phyloP scores from a whole-genome alignment of 2,888 invertebrate genomes.

The Deilephila elpenor region DNA sequence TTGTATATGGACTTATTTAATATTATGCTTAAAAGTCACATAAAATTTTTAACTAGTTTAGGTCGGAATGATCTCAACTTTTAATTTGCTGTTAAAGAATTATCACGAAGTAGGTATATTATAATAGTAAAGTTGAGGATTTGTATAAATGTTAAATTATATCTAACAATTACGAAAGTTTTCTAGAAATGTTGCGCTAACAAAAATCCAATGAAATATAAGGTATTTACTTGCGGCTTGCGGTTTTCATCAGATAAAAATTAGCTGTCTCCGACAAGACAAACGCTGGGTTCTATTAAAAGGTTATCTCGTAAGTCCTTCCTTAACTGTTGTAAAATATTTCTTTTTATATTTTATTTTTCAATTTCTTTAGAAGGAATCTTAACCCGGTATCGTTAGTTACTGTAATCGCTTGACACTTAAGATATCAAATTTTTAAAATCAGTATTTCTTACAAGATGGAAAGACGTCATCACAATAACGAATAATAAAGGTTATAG shows the following conservation, averaged over 20 bases:
- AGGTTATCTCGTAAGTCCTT: not conserved
- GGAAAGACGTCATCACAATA: too few relatives aligned
- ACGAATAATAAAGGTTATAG: too few relatives aligned
- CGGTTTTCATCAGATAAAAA: not conserved
- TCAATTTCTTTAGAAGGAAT: not conserved
- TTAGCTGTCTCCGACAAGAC: slow-evolving; percentile 6
- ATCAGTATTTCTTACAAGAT: too few relatives aligned
- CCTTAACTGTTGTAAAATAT: not conserved
- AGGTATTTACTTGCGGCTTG: not conserved
- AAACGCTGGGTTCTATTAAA: not conserved
- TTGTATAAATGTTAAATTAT: too few relatives aligned
- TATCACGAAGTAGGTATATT: too few relatives aligned
- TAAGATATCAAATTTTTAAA: too few relatives aligned
- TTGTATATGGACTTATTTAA: not conserved
- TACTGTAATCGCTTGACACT: too few relatives aligned
- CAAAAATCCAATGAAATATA: not conserved
- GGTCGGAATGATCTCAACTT: too few relatives aligned
- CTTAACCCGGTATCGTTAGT: too few relatives aligned
- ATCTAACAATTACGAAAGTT: not conserved
- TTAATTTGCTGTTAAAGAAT: too few relatives aligned
- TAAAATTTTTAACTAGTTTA: not conserved
- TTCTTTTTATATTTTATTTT: not conserved
- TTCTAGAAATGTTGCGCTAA: not conserved
- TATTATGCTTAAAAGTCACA: not conserved
- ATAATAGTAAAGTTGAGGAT: too few relatives aligned